phyloP scores from a whole-genome alignment of 92 coral and sea anemone species.

The Phenganax stokvisi region DNA sequence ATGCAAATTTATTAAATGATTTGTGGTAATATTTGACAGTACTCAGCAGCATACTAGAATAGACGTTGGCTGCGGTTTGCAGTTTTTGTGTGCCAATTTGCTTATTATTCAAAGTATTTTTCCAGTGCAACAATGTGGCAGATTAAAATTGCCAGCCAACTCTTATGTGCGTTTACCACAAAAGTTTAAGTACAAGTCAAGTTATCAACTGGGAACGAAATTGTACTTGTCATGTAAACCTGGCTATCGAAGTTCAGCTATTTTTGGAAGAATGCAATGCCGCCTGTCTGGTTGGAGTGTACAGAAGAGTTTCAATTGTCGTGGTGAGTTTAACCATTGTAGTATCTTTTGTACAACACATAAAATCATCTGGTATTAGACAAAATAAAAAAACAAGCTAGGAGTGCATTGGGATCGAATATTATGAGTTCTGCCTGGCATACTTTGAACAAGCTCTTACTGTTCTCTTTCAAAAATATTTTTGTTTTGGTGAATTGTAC shows the following conservation, averaged over 20 bases:
- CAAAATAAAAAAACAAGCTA: no score
- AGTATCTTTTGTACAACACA: background rate
- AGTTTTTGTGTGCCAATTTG: no score
- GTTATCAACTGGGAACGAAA: conserved; percentile 34
- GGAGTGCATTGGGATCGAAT: no score
- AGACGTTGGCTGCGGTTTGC: no score
- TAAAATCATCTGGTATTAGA: no score
- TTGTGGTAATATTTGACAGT: no score
- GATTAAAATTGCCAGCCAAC: background rate
- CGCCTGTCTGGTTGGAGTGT: conserved; percentile 33
- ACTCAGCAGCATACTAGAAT: no score
- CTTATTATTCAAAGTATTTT: background rate
- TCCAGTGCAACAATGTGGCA: conserved; percentile 18
- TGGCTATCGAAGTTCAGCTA: conserved; percentile 46
- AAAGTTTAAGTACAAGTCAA: conserved; percentile 36
- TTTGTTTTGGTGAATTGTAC: no score
- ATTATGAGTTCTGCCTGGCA: no score
- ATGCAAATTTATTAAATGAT: no score
- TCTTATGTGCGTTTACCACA: conserved; percentile 7
- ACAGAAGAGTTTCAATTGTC: conserved; percentile 40
- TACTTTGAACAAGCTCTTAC: no score
- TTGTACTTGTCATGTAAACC: conserved; percentile 48
- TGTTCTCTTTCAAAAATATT: no score
- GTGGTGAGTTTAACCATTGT: conserved; percentile 33
- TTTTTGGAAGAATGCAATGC: conserved; percentile 12